Conservation (phyloP, 2,797 vertebrate genomes). For the Mallotus villosus region DNA sequence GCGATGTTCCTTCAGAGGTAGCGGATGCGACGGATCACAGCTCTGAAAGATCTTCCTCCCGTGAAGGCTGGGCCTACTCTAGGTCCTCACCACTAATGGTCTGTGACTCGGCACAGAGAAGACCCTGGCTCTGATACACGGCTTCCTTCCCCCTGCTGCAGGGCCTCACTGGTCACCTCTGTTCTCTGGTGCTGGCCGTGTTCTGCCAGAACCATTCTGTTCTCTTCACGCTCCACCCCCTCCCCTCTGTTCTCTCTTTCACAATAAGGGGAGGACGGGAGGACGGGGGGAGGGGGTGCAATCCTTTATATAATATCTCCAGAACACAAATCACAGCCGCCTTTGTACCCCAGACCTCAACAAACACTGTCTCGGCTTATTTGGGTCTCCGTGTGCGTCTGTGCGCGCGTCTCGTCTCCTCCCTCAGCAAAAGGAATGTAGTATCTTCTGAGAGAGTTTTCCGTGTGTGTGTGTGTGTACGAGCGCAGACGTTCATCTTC, state of each 20-base stretch:
- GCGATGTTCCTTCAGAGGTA: too few relatives aligned
- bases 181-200: constrained; percentile 15
- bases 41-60: too few relatives aligned
- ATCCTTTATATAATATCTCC: constrained; percentile 48
- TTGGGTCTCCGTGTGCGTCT: constrained; percentile 12
- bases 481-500: background rate
- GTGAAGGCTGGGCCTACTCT: too few relatives aligned
- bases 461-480: constrained; percentile 10
- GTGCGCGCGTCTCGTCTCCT: background rate
- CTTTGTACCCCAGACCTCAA: constrained; percentile 42
- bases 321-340: constrained; percentile 38
- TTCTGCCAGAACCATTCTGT: constrained; percentile 1
- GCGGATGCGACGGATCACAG: too few relatives aligned
- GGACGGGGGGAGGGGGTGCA: background rate
- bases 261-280: background rate
- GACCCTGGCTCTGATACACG: too few relatives aligned
- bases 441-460: background rate
- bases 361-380: constrained; percentile 41
- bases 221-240: background rate
- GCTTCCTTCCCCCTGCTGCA: too few relatives aligned
- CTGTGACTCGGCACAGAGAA: too few relatives aligned
- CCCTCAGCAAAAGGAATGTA: background rate
- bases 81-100: too few relatives aligned
- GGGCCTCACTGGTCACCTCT: too few relatives aligned
- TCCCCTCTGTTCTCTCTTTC: constrained; percentile 6